Base-by-base conservation (phyloP, 1,140 invertebrate species). In the Lucilia sericata region DNA sequence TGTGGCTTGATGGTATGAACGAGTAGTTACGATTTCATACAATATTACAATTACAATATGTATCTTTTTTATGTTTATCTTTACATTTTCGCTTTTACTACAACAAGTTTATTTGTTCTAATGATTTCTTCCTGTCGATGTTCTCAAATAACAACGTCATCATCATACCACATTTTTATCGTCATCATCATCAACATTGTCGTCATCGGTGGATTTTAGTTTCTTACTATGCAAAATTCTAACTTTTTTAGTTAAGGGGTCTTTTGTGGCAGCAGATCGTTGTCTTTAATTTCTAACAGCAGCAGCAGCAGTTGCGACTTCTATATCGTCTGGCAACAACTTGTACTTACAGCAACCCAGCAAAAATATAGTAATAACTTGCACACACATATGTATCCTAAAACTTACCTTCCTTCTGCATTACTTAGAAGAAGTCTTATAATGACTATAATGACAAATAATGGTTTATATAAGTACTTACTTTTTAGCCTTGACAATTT, bases 91-190 rank as follows among this genome's bases (percentile, higher is more conserved):
- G n/a, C 76, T 2, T 49, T 80, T 80, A 51, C 19, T 75, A 51
- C 76, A 80, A 51, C 76, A 80, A 51, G 42, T 80, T 80, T 80
- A 80, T 80, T 80, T 51, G 19, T 80, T 80, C 76, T 80, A 80
- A 80, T 80, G 76, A 80, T 80, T 80, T 80, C 76, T 80, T 80
- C 76, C 76, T 80, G 42, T 80, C 76, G 19, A 49, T 80, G 76
- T 80, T 80, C 42, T 80, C 42, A 80, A 49, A 80, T 49, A 42
- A 80, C 76, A 80, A 49, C 42, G n/a, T 49, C n/a, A 80, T 80
- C 47, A 25, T 80, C 76, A 80, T 49, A 21, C n/a, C n/a, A 36
- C 19, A 19, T 65, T 19, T 8, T 70, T 10, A 21, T 21, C 21
- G 4, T 70, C 14, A 55, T 17, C 0, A 55, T 55, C 13, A 14